Base-by-base conservation (phyloP, 2,797 vertebrate genomes). In the Nasua narica region DNA sequence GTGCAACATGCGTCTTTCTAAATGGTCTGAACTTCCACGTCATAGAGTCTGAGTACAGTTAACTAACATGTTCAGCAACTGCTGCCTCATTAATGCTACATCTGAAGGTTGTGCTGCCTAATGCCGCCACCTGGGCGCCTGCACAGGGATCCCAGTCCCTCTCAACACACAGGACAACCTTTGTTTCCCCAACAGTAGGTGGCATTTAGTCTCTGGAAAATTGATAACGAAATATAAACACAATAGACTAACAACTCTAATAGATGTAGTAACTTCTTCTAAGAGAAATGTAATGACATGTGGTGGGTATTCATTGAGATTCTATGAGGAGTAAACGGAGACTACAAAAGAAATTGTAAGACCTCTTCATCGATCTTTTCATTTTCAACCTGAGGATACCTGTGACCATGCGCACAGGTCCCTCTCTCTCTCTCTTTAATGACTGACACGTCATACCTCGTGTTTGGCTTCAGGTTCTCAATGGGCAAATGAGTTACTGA, bases 391-490 rank as follows among this genome's bases (percentile, higher is more conserved):
- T 23, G 11, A 27, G 48, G 48, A 0, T 15, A 16, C 23, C 89
- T 29, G 13, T 21, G 6, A 13, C 67, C 50, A 32, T 0, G 14
- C 10, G 43, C 54, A 35, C 1, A 8, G 46, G 32, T 19, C 23
- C 2, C 13, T 37, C n/a, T 79, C 4, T 69, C 19, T 69, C 9
- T 69, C 15, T n/a, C 35, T 84, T 5, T 27, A 52, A 23, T 18
- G 40, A 40, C 4, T 0, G 54, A 60, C 16, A 9, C 3, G 0
- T 62, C 46, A 29, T 98, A 99, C 99, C 99, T 99, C 35, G 99
- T 99, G 97, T 99, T 99, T 88, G 99, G 99, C 96, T 99, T 99
- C 98, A 99, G 99, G 95, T 99, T 99, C 99, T 99, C 99, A 97
- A 99, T 99, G n/a, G 99, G 98, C 97, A 99, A 98, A 95, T 99